Evolutionary conservation across 2,888 invertebrate genomes (phyloP).

Genomic region (Cryptops parisi): DNA sequence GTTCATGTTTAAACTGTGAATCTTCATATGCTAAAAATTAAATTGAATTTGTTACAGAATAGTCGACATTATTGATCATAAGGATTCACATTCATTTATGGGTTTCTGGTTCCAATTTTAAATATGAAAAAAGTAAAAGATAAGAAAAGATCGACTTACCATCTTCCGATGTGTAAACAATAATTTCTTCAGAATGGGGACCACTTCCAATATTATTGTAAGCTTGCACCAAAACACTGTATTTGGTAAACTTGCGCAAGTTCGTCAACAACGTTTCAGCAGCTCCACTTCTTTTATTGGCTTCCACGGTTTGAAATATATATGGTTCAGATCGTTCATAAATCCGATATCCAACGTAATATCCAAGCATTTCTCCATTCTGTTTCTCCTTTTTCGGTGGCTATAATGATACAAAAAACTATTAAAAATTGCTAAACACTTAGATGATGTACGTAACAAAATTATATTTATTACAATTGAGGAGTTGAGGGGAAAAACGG

Average conservation of each 20-base stretch:
- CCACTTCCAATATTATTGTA: conserved; percentile 32
- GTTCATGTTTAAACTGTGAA: too few species aligned
- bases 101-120: too few species aligned
- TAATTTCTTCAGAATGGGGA: conserved; percentile 28
- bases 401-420: conserved; percentile 21
- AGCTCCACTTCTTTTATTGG: not conserved
- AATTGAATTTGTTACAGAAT: too few species aligned
- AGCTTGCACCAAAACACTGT: conserved; percentile 32
- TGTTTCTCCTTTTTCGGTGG: conserved; percentile 27
- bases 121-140: too few species aligned
- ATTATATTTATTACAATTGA: too few species aligned
- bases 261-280: conserved; percentile 23
- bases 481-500: too few species aligned
- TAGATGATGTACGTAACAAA: too few species aligned
- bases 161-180: conserved; percentile 31
- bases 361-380: conserved; percentile 31
- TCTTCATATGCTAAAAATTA: too few species aligned
- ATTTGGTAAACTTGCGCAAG: conserved; percentile 31
- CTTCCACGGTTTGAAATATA: conserved; percentile 26
- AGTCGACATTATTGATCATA: too few species aligned
- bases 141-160: too few species aligned
- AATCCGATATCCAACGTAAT: conserved; percentile 32
- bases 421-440: too few species aligned
- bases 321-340: conserved; percentile 28
- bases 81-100: too few species aligned